These are phyloP conservation scores for Drosophila asahinai DNA, from an alignment of 1,140 invertebrate species.

Conservation along the genomic window DNA sequence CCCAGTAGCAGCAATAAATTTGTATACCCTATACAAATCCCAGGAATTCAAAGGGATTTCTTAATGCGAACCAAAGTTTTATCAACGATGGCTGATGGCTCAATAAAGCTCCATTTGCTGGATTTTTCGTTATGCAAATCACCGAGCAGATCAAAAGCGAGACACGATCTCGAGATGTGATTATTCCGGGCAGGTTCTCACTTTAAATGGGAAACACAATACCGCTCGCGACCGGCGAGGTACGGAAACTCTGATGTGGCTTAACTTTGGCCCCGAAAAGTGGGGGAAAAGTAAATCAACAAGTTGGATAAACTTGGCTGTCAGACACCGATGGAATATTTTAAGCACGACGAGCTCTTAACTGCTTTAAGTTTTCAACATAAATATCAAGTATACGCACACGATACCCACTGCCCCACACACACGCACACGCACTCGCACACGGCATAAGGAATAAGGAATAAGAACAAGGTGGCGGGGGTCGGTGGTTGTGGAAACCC, in stretches of 20 bases:
- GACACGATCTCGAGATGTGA: constrained; percentile 49
- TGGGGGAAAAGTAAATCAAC: constrained; percentile 72
- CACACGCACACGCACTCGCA: constrained; percentile 33
- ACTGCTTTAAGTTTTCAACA: constrained; percentile 82
- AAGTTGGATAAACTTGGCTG: constrained; percentile 70
- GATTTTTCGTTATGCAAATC: constrained; percentile 34
- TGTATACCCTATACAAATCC: not conserved
- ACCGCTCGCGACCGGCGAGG: not conserved
- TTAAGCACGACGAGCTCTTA: constrained; percentile 77
- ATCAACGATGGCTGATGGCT: constrained; percentile 10
- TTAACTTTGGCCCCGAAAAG: constrained; percentile 44
- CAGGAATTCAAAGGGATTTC: not conserved
- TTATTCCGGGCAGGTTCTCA: constrained; percentile 69
- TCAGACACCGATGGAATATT: constrained; percentile 76
- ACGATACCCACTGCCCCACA: constrained; percentile 32
- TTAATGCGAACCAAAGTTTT: not conserved
- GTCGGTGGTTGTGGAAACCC: constrained; percentile 22
- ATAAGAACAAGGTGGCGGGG: constrained; percentile 37
- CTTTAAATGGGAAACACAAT: constrained; percentile 36
- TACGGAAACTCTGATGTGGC: constrained; percentile 40
- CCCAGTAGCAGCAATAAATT: too few relatives aligned
- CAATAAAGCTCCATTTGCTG: constrained; percentile 21
- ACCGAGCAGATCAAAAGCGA: constrained; percentile 60
- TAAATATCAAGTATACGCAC: constrained; percentile 79
- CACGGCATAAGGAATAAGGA: constrained; percentile 23